Base-by-base conservation (phyloP, 2,888 invertebrate species). In the Ormyrus nitidulus region DNA sequence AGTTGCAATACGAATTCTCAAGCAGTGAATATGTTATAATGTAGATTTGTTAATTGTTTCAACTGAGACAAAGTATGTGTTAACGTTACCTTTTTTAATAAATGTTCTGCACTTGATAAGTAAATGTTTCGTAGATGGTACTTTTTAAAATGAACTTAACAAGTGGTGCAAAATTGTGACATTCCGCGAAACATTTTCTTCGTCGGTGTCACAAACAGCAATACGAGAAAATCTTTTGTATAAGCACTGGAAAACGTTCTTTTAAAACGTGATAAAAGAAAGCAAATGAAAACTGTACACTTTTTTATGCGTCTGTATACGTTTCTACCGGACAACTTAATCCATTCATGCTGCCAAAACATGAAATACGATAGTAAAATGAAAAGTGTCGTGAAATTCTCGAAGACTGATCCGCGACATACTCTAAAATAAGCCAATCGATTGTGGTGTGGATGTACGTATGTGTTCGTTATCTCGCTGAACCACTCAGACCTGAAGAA, bases 301-400 rank as follows among this genome's bases (percentile, higher is more conserved):
- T 77, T 77, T 70, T 62, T n/a, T 70, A 77, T 64, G 49, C 53
- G 9, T 51, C 58, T 54, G 6, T 59, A 61, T 61, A 68, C 61
- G 72, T 73, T 70, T 61, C 72, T 78, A 62, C 54, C 46, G 8
- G 34, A 73, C 59, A 53, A 59, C 19, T 66, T 68, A 34, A 62
- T 59, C 54, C 7, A 46, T 53, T 77, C n/a, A 71, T 44, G 71
- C 65, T 77, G 65, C 77, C 71, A 78, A 71, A 73, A 9, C 5
- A 65, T 46, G 19, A 19, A 19, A 19, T 66, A 70, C 8, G n/a
- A 77, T 44, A 19, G 19, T 19, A 13, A 70, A 59, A 71, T 10
- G 46, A 58, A 65, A 74, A 51, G 61, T 44, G 19, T 77, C 13
- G 46, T 19, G 5, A 70, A 9, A 68, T 49, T 19, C 34, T 59